Conservation (phyloP, 2,797 vertebrate species). For the Poeciliopsis paucimaculata region DNA sequence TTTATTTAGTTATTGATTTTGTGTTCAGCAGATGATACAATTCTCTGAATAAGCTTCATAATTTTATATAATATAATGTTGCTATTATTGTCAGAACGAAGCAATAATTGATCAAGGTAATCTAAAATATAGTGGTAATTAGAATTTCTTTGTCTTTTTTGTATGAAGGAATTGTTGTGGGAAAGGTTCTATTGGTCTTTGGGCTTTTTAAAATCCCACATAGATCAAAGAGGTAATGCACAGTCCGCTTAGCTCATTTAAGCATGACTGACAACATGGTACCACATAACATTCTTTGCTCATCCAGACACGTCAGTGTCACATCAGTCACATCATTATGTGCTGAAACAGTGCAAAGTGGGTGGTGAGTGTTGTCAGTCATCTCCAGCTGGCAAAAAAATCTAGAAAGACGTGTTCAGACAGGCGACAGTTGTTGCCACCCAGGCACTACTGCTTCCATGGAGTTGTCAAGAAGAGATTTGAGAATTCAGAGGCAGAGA, state of each 20-base stretch:
- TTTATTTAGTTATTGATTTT: too few species aligned
- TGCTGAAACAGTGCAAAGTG: constrained; percentile 62
- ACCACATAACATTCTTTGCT: constrained; percentile 47
- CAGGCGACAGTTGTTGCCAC: constrained; percentile 61
- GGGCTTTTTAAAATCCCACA: constrained; percentile 18
- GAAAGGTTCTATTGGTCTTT: neutral
- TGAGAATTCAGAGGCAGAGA: constrained; percentile 51
- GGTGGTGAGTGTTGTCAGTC: constrained; percentile 70
- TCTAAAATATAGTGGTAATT: too few species aligned
- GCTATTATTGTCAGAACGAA: too few species aligned
- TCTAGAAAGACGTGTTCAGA: constrained; percentile 54
- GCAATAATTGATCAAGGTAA: too few species aligned
- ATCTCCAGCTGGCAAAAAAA: constrained; percentile 43
- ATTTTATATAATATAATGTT: too few species aligned
- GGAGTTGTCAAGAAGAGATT: constrained; percentile 51
- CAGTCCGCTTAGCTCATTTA: constrained; percentile 46
- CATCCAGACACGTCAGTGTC: constrained; percentile 67
- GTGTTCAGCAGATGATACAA: too few species aligned
- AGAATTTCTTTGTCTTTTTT: too few species aligned
- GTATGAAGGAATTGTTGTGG: too few species aligned
- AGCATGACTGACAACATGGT: constrained; percentile 60
- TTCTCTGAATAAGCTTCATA: too few species aligned
- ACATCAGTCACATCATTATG: constrained; percentile 70
- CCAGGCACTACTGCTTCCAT: constrained; percentile 37
- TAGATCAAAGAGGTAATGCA: constrained; percentile 23